phyloP scores from a whole-genome alignment of 2,113 vertebrate genomes.

The Osmerus eperlanus region DNA sequence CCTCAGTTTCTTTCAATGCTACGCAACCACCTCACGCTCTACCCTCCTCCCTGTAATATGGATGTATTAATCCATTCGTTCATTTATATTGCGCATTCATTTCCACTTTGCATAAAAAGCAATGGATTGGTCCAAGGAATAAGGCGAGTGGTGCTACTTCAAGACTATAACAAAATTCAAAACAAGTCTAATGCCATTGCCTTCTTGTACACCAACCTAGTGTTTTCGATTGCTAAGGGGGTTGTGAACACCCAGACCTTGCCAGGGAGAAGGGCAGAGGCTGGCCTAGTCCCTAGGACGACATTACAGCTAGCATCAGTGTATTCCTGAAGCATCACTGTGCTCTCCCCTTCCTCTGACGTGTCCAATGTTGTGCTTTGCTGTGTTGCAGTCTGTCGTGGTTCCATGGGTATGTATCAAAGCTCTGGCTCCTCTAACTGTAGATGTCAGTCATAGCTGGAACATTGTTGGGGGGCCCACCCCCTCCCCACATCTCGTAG shows the following conservation, averaged over 20 bases:
- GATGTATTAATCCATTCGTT: not conserved
- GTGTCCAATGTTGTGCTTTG: conserved; percentile 47
- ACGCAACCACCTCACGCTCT: not conserved
- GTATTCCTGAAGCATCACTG: not conserved
- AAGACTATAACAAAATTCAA: too few relatives aligned
- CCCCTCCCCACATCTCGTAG: conserved; percentile 42
- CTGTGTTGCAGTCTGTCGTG: conserved; percentile 32
- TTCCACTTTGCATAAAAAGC: not conserved
- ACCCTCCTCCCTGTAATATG: not conserved
- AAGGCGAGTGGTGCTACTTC: too few relatives aligned
- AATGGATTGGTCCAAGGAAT: too few relatives aligned
- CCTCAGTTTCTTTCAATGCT: conserved; percentile 16
- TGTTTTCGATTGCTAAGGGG: too few relatives aligned
- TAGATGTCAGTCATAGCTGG: conserved; percentile 56
- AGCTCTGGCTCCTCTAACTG: conserved; percentile 34
- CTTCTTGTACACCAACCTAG: too few relatives aligned
- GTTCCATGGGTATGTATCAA: conserved; percentile 9
- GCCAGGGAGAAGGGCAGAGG: too few relatives aligned
- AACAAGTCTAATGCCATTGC: too few relatives aligned
- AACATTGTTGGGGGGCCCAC: conserved; percentile 20
- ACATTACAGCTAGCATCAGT: conserved; percentile 14
- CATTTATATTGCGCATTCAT: too few relatives aligned
- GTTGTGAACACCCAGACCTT: too few relatives aligned
- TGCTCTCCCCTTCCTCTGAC: conserved; percentile 26
- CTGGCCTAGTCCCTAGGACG: not conserved